Conservation (phyloP, 2,888 invertebrate genomes). For the Notodonta ziczac region DNA sequence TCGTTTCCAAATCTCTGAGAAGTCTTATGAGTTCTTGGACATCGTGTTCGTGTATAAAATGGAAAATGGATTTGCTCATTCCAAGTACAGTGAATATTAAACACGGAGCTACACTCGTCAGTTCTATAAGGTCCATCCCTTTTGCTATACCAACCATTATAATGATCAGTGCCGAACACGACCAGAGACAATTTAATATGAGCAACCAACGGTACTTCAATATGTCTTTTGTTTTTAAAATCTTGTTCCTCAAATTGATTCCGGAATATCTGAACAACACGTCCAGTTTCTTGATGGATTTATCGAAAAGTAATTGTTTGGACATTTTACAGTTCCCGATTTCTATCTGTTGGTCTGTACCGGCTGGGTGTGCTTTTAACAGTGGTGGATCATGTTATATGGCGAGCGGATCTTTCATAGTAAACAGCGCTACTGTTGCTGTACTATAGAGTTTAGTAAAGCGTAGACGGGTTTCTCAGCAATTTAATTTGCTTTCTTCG, state of each 20-base stretch:
- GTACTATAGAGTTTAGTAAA: slow-evolving; percentile 11
- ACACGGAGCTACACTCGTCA: slow-evolving; percentile 50
- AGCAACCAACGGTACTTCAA: slow-evolving; percentile 41
- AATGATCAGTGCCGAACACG: slow-evolving; percentile 33
- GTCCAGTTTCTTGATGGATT: slow-evolving; percentile 39
- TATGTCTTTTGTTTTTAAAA: slow-evolving; percentile 21
- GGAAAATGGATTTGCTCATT: slow-evolving; percentile 39
- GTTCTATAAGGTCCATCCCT: slow-evolving; percentile 43
- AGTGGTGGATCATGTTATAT: slow-evolving; percentile 4
- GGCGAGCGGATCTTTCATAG: slow-evolving; percentile 10
- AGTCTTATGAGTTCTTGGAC: slow-evolving; percentile 31
- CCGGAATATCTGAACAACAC: slow-evolving; percentile 41
- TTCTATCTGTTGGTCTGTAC: not conserved
- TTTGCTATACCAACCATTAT: slow-evolving; percentile 32
- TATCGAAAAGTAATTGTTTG: slow-evolving; percentile 29
- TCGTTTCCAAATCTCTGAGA: slow-evolving; percentile 38
- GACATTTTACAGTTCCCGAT: slow-evolving; percentile 14
- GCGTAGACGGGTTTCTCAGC: not conserved
- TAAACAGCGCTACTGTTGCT: slow-evolving; percentile 12
- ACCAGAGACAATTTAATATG: slow-evolving; percentile 41
- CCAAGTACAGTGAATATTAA: slow-evolving; percentile 37
- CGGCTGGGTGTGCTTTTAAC: not conserved
- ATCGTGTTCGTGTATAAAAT: slow-evolving; percentile 32
- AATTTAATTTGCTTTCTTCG: not conserved
- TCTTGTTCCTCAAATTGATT: slow-evolving; percentile 36